Percentiles rank a stretch among this genome's conserved stretches.
These are phyloP conservation scores for Chymomyza caudatula DNA, from an alignment of 2,888 invertebrate genomes.

Conservation along the genomic window DNA sequence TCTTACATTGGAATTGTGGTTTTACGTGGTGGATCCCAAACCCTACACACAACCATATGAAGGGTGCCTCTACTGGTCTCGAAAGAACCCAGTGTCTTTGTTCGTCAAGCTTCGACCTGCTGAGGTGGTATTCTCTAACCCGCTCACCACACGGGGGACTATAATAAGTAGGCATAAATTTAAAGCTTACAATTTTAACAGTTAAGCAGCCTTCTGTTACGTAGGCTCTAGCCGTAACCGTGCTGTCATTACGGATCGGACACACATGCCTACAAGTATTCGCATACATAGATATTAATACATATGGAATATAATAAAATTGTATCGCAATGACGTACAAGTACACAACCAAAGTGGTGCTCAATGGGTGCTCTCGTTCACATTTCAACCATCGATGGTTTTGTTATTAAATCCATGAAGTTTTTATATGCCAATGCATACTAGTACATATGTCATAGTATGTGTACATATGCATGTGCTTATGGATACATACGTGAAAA, in stretches of 20 bases:
- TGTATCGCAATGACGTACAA: conserved; percentile 72
- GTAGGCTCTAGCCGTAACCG: neutral
- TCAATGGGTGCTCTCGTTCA: conserved; percentile 19
- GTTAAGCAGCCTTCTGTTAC: neutral
- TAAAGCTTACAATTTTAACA: neutral
- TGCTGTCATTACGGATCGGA: neutral
- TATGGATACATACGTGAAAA: conserved; percentile 33
- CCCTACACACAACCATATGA: no score
- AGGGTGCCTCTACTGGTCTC: no score
- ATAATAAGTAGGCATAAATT: no score
- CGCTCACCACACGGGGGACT: no score
- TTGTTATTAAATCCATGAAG: conserved; percentile 74
- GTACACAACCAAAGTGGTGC: conserved; percentile 34
- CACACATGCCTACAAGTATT: neutral
- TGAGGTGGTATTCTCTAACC: no score
- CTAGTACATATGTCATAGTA: neutral
- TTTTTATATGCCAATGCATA: conserved; percentile 49
- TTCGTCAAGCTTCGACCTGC: no score
- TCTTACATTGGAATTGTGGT: no score
- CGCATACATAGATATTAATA: neutral
- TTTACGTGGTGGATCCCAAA: no score
- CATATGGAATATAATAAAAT: conserved; percentile 73
- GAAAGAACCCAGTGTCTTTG: no score
- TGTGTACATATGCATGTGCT: conserved; percentile 6
- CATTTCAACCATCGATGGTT: conserved; percentile 68